phyloP scores from a whole-genome alignment of 2,888 invertebrate species.

The Sepiola atlantica region DNA sequence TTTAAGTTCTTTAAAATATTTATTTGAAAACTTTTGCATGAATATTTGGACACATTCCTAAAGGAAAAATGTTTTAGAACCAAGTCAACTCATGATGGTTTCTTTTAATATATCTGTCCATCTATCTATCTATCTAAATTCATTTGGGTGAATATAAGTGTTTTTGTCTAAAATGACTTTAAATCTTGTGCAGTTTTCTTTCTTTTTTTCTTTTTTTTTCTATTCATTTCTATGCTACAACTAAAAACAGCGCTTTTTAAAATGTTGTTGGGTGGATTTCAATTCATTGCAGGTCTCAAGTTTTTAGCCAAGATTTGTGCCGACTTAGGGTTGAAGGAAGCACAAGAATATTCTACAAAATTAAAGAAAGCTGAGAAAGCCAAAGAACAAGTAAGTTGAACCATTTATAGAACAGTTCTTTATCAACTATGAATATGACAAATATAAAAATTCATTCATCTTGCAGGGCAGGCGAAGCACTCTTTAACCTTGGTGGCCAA shows the following conservation, averaged over 20 bases:
- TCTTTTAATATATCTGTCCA: too few relatives aligned
- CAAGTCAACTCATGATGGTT: too few relatives aligned
- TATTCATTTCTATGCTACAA: not conserved
- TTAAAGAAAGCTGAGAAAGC: constrained; percentile 83
- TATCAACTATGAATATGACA: not conserved
- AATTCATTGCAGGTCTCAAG: constrained; percentile 81
- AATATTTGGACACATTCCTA: too few relatives aligned
- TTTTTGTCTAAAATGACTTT: not conserved
- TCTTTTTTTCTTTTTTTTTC: not conserved
- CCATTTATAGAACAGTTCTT: not conserved
- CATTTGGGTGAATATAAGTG: too few relatives aligned
- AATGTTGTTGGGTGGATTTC: not conserved
- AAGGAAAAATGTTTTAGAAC: too few relatives aligned
- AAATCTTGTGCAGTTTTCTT: not conserved
- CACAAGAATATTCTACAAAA: constrained; percentile 88
- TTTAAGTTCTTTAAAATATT: too few relatives aligned
- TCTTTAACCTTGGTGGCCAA: too few relatives aligned
- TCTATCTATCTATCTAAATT: too few relatives aligned
- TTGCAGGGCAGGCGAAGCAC: not conserved
- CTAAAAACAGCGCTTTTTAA: not conserved
- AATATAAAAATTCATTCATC: not conserved
- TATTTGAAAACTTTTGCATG: too few relatives aligned
- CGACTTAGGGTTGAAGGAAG: constrained; percentile 92
- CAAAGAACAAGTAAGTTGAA: constrained; percentile 72
- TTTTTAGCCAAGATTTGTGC: constrained; percentile 90